Evolutionary conservation across 2,113 vertebrate genomes (phyloP).

Genomic region (Tyto alba): DNA sequence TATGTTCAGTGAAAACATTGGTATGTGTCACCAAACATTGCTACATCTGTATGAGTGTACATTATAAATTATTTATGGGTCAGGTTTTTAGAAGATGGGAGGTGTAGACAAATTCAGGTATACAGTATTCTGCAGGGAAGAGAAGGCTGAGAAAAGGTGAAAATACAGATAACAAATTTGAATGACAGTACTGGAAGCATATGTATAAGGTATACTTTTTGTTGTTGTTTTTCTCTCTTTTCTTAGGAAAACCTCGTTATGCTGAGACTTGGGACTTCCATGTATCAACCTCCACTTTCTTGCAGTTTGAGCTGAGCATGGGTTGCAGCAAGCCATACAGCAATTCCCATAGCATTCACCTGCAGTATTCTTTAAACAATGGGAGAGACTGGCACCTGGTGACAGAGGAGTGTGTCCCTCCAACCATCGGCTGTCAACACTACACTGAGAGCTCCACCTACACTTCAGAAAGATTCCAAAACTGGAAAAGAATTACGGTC

Average conservation of each 20-base stretch:
- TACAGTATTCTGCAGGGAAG: neutral
- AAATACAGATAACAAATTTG: neutral
- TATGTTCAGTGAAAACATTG: constrained; percentile 87
- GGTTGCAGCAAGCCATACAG: constrained; percentile 93
- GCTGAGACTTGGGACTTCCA: constrained; percentile 98
- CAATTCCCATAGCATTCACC: constrained; percentile 79
- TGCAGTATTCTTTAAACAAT: constrained; percentile 91
- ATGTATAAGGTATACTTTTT: neutral
- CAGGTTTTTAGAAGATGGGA: neutral
- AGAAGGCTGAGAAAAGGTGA: neutral
- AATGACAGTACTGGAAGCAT: neutral
- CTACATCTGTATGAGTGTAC: neutral
- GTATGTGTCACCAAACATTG: constrained; percentile 55
- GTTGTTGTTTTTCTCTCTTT: neutral
- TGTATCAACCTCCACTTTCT: constrained; percentile 88
- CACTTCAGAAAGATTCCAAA: constrained; percentile 88
- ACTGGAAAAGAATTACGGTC: constrained; percentile 91
- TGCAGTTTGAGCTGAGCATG: constrained; percentile 97
- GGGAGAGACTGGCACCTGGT: constrained; percentile 92
- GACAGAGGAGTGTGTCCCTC: constrained; percentile 93
- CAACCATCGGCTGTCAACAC: constrained; percentile 89
- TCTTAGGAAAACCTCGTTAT: constrained; percentile 89
- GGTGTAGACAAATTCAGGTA: neutral
- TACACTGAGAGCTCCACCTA: constrained; percentile 92
- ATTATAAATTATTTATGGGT: neutral